Evolutionary conservation across 2,888 invertebrate genomes (phyloP).

Genomic region (Hydroisotoma schaefferi): DNA sequence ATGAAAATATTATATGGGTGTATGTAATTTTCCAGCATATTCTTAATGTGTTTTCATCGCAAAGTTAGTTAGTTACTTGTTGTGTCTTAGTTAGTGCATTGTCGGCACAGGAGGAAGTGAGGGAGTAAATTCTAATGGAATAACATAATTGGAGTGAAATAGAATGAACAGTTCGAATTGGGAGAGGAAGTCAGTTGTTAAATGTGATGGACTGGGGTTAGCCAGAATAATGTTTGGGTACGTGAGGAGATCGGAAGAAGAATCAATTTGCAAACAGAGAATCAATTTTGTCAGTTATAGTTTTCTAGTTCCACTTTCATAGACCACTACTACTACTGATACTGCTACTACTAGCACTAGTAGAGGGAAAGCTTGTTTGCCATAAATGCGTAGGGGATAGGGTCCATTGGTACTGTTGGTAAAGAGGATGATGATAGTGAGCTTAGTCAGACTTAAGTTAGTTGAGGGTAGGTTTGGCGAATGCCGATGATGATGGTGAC

Average conservation of each 20-base stretch:
- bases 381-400: too few relatives aligned
- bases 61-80: too few relatives aligned
- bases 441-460: background rate
- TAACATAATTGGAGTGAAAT: background rate
- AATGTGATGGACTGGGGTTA: background rate
- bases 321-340: too few relatives aligned
- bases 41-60: too few relatives aligned
- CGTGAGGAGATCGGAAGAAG: background rate
- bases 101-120: background rate
- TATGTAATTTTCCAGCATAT: too few relatives aligned
- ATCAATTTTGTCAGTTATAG: background rate
- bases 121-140: background rate
- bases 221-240: background rate
- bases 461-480: background rate
- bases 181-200: conserved; percentile 1
- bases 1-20: too few relatives aligned
- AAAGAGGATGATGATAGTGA: background rate
- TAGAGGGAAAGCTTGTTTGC: too few relatives aligned
- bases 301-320: too few relatives aligned
- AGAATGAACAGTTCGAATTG: background rate
- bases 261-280: conserved; percentile 23
- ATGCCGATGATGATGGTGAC: conserved; percentile 6
- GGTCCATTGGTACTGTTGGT: background rate
- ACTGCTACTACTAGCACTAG: too few relatives aligned
- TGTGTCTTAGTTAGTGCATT: background rate